Conservation (phyloP, 2,113 vertebrate species). For the Sturnira hondurensis region DNA sequence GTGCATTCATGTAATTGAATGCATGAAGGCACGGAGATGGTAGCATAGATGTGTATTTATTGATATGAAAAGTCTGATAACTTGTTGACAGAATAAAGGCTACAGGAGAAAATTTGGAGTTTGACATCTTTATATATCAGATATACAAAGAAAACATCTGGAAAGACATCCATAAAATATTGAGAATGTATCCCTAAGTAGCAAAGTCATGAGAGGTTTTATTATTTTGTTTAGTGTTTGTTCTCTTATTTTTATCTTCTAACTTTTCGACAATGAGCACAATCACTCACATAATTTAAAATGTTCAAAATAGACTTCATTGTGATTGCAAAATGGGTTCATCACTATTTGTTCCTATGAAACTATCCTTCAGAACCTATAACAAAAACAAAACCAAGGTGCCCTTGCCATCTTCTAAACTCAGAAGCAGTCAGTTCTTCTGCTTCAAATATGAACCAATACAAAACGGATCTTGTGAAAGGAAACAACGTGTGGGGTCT, state of each 20-base stretch:
- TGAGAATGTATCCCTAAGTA: background rate
- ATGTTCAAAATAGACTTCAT: conserved; percentile 25
- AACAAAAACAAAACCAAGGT: conserved; percentile 37
- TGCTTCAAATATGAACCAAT: background rate
- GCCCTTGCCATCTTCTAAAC: background rate
- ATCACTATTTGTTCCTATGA: background rate
- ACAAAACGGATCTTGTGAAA: background rate
- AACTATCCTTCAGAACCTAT: conserved; percentile 13
- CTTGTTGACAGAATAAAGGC: background rate
- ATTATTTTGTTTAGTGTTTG: background rate
- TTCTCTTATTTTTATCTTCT: background rate
- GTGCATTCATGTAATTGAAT: background rate
- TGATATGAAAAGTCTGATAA: background rate
- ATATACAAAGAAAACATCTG: background rate
- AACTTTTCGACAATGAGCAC: conserved; percentile 1
- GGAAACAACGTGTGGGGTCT: background rate
- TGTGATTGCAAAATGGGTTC: background rate
- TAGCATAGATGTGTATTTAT: background rate
- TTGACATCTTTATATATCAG: background rate
- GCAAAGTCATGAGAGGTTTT: background rate
- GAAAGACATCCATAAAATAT: background rate
- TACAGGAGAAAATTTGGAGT: background rate
- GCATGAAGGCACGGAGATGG: background rate
- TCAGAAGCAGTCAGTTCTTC: background rate
- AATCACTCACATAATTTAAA: conserved; percentile 33